Evolutionary conservation across 1,140 invertebrate genomes (phyloP), one percentile per base, ranked within the genome.

Genomic region (Phymorhynchus buccinoides): DNA sequence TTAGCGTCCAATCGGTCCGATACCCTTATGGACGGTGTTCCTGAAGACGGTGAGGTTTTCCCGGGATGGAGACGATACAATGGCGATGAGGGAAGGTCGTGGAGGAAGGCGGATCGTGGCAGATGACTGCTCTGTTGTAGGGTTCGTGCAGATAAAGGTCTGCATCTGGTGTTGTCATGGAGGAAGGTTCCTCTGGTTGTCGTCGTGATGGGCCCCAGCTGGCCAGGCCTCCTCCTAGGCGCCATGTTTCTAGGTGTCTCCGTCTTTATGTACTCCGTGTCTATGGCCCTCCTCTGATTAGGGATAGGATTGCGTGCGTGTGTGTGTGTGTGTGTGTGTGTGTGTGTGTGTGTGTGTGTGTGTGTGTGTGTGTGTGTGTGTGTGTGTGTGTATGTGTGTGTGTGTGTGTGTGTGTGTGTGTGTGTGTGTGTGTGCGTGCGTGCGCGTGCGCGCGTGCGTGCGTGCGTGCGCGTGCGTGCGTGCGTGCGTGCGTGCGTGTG

Each of bases 291-390:
- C 22, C 9, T 66, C 9, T 66, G 62, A 12, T 7, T 18, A 4
- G 7, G 16, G 7, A 27, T 66, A 27, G 9, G 62, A 14, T 9
- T 66, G 62, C n/a, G 62, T 66, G 62, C n/a, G 62, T 66, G 62
- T 66, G 62, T 66, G 62, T 73, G 68, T 73, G 68, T 35, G 68
- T 73, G 68, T 73, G 68, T 73, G 68, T 73, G 68, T 73, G n/a
- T 75, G 71, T 41, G 35, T 75, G 37, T 41, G 37, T 41, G n/a
- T 22, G 71, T 75, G 71, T 30, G 71, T 75, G 71, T 30, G 35
- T 75, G 71, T 30, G 71, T 41, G 71, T 18, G 35, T 75, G 37
- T 41, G 71, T 75, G 37, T 41, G 37, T 41, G 12, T 75, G 71
- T 41, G 37, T 75, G 35, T 75, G 37, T 75, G 71, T 39, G 71